Conservation (phyloP, 2,797 vertebrate genomes). For the Dendrocincla fuliginosa region DNA sequence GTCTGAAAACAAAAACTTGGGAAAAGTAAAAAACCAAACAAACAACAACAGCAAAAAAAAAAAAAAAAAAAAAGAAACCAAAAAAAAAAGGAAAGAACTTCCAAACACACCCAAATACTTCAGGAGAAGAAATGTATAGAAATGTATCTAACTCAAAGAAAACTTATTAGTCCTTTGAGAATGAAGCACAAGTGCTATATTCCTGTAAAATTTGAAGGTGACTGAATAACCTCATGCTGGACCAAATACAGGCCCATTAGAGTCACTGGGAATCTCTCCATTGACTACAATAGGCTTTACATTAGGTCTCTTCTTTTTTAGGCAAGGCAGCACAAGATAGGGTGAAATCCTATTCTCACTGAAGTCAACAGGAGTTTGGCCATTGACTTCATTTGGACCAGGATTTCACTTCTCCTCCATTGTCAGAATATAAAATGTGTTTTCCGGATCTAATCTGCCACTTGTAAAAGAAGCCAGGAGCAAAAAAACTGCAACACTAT, state of each 20-base stretch:
- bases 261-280: slow-evolving; percentile 40
- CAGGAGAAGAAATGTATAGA: slow-evolving; percentile 1
- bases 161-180: slow-evolving; percentile 36
- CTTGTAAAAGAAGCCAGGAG: slow-evolving; percentile 13
- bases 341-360: slow-evolving; percentile 48
- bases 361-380: slow-evolving; percentile 43
- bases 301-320: slow-evolving; percentile 60
- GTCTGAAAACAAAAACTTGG: background rate
- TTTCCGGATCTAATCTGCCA: slow-evolving; percentile 25
- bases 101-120: background rate
- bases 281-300: slow-evolving; percentile 54
- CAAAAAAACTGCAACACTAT: background rate
- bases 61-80: no score
- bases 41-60: no score
- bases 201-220: slow-evolving; percentile 43
- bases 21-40: background rate
- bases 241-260: slow-evolving; percentile 37
- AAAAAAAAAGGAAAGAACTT: background rate
- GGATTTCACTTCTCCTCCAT: background rate
- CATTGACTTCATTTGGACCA: slow-evolving; percentile 54
- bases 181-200: background rate
- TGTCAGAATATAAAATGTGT: slow-evolving; percentile 21
- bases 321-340: slow-evolving; percentile 35
- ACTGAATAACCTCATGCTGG: slow-evolving; percentile 50
- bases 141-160: slow-evolving; percentile 11